A percentile compares a stretch with the other conserved stretches of the same genome.
Evolutionary conservation across 2,113 vertebrate species (phyloP).

Genomic region (Cyanocitta stelleri): DNA sequence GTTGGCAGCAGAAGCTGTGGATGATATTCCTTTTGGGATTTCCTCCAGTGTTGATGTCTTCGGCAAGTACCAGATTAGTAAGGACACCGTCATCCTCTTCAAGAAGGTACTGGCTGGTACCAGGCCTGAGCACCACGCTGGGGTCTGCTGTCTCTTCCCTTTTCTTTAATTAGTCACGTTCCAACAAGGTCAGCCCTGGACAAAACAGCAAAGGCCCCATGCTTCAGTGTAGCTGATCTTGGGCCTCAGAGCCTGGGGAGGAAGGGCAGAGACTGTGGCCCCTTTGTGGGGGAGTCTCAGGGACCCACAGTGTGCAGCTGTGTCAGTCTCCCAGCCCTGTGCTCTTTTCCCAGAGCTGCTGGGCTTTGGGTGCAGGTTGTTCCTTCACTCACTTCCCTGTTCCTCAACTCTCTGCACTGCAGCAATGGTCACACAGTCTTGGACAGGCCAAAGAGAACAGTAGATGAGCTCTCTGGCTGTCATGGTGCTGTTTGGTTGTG

Average conservation of each 20-base stretch:
- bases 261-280: neutral
- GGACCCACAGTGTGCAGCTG: too few relatives aligned
- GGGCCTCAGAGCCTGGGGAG: neutral
- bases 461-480: neutral
- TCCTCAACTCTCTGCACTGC: neutral
- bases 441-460: neutral
- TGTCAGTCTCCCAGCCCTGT: neutral
- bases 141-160: neutral
- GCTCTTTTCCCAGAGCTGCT: neutral
- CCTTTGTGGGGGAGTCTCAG: rapidly evolving
- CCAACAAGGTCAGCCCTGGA: neutral
- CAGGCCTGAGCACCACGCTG: neutral
- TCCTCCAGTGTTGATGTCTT: constrained; percentile 78
- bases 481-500: neutral
- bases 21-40: constrained; percentile 91
- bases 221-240: neutral
- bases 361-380: neutral
- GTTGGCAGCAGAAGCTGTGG: constrained; percentile 83
- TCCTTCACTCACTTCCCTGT: neutral
- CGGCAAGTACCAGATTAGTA: constrained; percentile 82
- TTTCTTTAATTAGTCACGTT: neutral
- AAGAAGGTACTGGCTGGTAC: constrained; percentile 84
- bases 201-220: rapidly evolving
- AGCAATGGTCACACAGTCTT: neutral
- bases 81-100: constrained; percentile 87